Conservation (phyloP, 2,113 vertebrate species). For the Entelurus aequoreus region DNA sequence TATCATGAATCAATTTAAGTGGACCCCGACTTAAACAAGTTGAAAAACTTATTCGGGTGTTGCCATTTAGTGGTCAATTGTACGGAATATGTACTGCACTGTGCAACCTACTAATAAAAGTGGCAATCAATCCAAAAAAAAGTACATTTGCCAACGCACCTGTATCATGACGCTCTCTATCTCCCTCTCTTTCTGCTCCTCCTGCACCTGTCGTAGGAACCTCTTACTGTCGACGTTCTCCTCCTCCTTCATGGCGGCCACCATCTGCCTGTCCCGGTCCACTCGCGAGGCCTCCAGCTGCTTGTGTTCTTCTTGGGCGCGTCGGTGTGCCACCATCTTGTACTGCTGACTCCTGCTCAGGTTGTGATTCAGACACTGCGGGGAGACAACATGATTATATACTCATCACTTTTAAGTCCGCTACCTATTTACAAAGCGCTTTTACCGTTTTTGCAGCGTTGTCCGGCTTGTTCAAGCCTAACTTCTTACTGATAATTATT, state of each 20-base stretch:
- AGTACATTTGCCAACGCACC: constrained; percentile 44
- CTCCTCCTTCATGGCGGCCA: constrained; percentile 58
- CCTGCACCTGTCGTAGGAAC: constrained; percentile 61
- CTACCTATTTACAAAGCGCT: background rate
- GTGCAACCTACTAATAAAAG: no score
- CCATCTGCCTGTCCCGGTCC: constrained; percentile 40
- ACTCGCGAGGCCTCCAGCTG: constrained; percentile 49
- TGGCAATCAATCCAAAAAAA: no score
- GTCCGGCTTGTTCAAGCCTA: background rate
- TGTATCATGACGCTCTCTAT: constrained; percentile 71
- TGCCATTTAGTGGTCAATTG: no score
- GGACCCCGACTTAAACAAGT: no score
- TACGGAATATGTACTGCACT: no score
- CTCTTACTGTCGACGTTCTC: constrained; percentile 63
- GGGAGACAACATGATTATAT: background rate
- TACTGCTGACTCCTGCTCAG: constrained; percentile 45
- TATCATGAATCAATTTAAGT: no score
- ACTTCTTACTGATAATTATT: background rate
- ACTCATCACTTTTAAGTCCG: background rate
- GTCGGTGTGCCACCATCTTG: constrained; percentile 30
- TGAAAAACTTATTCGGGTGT: no score
- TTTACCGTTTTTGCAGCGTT: constrained; percentile 1
- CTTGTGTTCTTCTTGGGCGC: constrained; percentile 45
- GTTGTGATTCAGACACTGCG: constrained; percentile 34
- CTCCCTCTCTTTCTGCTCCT: constrained; percentile 70